Evolutionary conservation across 2,888 invertebrate species (phyloP).

Genomic region (Agelastica alni): DNA sequence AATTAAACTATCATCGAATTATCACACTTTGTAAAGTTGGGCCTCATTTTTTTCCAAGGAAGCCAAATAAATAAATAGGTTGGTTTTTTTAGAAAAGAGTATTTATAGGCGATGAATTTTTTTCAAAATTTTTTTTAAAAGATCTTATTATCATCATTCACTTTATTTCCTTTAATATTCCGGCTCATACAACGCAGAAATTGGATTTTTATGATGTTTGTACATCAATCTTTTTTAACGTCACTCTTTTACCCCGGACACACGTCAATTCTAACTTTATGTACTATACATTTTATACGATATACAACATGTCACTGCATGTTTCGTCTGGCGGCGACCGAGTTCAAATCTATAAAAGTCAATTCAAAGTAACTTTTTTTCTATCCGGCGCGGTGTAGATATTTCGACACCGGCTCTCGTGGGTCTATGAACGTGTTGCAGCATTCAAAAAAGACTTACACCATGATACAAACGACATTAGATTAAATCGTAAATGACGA

Average conservation of each 20-base stretch:
- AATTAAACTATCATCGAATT: too few relatives aligned
- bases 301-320: constrained; percentile 12
- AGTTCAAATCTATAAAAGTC: constrained; percentile 22
- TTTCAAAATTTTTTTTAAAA: too few relatives aligned
- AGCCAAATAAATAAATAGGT: too few relatives aligned
- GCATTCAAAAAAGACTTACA: neutral
- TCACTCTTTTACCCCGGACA: neutral
- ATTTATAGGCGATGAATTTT: too few relatives aligned
- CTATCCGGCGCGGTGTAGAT: neutral
- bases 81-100: too few relatives aligned
- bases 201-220: constrained; percentile 10
- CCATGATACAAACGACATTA: neutral
- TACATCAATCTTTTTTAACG: constrained; percentile 14
- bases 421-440: neutral
- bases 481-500: too few relatives aligned
- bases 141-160: too few relatives aligned
- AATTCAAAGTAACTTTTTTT: constrained; percentile 13
- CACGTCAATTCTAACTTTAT: constrained; percentile 18
- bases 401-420: constrained; percentile 1
- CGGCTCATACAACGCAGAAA: neutral
- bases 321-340: constrained; percentile 12
- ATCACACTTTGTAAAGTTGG: too few relatives aligned
- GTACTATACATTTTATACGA: constrained; percentile 18
- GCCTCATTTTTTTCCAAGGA: too few relatives aligned
- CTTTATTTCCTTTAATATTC: too few relatives aligned